phyloP scores from a whole-genome alignment of 2,888 invertebrate species.

The Melanostoma mellinum region DNA sequence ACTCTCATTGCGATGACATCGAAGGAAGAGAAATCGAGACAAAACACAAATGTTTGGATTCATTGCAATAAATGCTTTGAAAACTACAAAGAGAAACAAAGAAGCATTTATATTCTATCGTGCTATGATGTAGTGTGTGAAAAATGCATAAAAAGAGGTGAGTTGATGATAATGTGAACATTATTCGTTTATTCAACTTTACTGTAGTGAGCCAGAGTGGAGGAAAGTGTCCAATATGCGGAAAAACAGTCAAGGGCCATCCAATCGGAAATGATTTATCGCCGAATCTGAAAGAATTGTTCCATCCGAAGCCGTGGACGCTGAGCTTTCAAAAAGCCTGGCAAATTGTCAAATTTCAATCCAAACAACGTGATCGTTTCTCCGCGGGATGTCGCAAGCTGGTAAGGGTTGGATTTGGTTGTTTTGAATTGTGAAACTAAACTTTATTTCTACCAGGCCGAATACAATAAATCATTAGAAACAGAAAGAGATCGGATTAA shows the following conservation, averaged over 20 bases:
- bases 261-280: constrained; percentile 76
- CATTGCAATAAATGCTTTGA: constrained; percentile 78
- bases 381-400: constrained; percentile 66
- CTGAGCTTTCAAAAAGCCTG: constrained; percentile 70
- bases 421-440: not conserved
- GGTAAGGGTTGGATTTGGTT: constrained; percentile 62
- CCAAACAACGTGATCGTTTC: constrained; percentile 73
- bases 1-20: no score
- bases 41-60: constrained; percentile 74
- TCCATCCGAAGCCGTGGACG: constrained; percentile 77
- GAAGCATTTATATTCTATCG: constrained; percentile 76
- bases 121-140: constrained; percentile 77
- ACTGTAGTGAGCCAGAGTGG: not conserved
- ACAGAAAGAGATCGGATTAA: constrained; percentile 28
- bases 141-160: constrained; percentile 74
- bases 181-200: not conserved
- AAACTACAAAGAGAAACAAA: constrained; percentile 73
- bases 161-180: not conserved
- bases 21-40: not conserved
- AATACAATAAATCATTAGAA: constrained; percentile 22
- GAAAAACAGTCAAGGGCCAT: constrained; percentile 74
- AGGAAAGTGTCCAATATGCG: constrained; percentile 76
- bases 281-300: constrained; percentile 76
- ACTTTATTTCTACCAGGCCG: constrained; percentile 8
- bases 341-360: constrained; percentile 75